Conservation (phyloP, 2,113 vertebrate species). For the Circaetus cinerascens region DNA sequence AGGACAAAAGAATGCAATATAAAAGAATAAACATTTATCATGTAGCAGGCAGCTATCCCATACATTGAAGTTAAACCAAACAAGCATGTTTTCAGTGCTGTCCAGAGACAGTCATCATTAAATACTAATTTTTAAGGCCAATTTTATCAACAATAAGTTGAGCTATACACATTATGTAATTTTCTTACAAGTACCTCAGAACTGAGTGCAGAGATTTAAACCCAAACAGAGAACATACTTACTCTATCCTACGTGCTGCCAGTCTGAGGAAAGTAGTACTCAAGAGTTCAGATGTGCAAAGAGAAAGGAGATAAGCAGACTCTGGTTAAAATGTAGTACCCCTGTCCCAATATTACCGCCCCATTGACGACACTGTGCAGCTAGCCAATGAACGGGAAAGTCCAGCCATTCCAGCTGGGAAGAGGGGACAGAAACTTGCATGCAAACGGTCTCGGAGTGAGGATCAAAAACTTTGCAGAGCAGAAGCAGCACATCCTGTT, state of each 20-base stretch:
- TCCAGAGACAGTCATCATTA: neutral
- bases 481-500: neutral
- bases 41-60: neutral
- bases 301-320: neutral
- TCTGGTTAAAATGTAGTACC: neutral
- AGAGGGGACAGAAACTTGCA: neutral
- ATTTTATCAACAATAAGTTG: neutral
- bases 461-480: neutral
- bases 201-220: neutral
- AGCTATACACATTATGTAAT: neutral
- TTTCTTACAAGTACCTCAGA: neutral
- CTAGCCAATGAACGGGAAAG: constrained; percentile 20
- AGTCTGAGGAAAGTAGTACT: neutral
- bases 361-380: neutral
- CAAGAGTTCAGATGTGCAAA: neutral
- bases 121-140: neutral
- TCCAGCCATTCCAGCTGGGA: neutral
- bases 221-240: neutral
- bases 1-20: neutral
- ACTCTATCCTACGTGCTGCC: neutral
- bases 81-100: neutral
- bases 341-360: neutral
- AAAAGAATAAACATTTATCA: neutral
- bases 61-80: neutral
- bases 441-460: neutral